Evolutionary conservation across 2,888 invertebrate genomes (phyloP).

Genomic region (Apodemia mormo): DNA sequence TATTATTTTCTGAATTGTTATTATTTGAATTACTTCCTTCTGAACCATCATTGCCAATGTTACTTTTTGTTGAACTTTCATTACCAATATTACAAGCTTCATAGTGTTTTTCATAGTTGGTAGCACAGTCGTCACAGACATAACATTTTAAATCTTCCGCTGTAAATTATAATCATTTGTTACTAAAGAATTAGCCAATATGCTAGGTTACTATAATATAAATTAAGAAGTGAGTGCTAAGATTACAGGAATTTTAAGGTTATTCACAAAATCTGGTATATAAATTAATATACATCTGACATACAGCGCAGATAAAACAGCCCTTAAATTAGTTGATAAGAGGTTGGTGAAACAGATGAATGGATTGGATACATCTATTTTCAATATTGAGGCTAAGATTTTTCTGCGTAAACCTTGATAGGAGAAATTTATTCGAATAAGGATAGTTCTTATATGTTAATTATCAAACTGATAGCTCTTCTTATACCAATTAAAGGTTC

Average conservation of each 20-base stretch:
- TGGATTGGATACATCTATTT: too few relatives aligned
- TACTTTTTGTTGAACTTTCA: constrained; percentile 8
- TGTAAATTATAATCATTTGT: constrained; percentile 32
- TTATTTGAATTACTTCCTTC: not conserved
- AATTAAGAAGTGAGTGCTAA: not conserved
- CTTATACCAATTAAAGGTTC: too few relatives aligned
- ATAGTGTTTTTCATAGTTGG: constrained; percentile 40
- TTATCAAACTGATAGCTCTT: too few relatives aligned
- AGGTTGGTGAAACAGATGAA: too few relatives aligned
- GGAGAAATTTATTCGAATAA: too few relatives aligned
- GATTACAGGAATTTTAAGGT: not conserved
- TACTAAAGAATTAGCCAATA: not conserved
- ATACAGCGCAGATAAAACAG: too few relatives aligned
- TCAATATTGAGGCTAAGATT: too few relatives aligned
- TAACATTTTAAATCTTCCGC: constrained; percentile 53
- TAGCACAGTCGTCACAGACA: constrained; percentile 50
- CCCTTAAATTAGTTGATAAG: too few relatives aligned
- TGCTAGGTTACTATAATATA: not conserved
- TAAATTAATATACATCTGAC: too few relatives aligned
- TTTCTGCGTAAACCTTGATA: too few relatives aligned
- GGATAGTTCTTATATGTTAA: too few relatives aligned
- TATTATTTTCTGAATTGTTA: not conserved
- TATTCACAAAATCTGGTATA: too few relatives aligned
- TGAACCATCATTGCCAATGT: not conserved
- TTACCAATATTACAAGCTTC: constrained; percentile 43